Evolutionary conservation across 2,797 vertebrate species (phyloP), one percentile per base, ranked within the genome.

Genomic region (Taenioides sp.): DNA sequence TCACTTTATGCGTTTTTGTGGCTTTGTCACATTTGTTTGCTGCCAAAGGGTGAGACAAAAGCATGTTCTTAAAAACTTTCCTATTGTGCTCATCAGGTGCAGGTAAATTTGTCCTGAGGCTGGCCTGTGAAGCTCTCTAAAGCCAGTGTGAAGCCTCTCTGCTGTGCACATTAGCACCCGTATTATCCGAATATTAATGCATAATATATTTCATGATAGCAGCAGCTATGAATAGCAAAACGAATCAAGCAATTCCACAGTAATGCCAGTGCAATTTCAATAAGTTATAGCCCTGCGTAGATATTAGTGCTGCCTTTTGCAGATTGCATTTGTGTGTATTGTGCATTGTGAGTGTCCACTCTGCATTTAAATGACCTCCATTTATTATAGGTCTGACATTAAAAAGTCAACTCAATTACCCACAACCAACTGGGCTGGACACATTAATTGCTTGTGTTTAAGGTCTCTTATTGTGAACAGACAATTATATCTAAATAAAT

Each of bases 341-440:
- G 57, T 16, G 20, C 9, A 25, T 61, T 54, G 40, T 27, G 61
- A 14, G 58, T 58, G 67, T 70, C 63, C 58, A 52, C 2, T 23
- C 59, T 68, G 68, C 59, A 40, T 68, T 28, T 59, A 16, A 80
- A 73, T 71, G 40, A 73, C 70, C 64, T 70, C 16, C 64, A 43
- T 58, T 63, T 68, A 60, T 73, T 59, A 27, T 43, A 43, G 17
- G 16, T 17, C 52, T 59, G 67, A 49, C 69, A 71, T 76, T 71
- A 71, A 77, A 71, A 80, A 62, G 54, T 57, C 78, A 74, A 61
- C 60, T 76, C 55, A 62, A 66, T 74, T 57, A 69, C 70, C 68
- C 71, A 61, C 54, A 65, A 40, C 10, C 52, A 72, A 60, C 61
- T 54, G 50, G 50, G 63, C 28, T 49, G 57, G 43, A 54, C 27